These are phyloP conservation scores for Reticulitermes lucifugus DNA, from an alignment of 2,888 invertebrate genomes.

Conservation along the genomic window DNA sequence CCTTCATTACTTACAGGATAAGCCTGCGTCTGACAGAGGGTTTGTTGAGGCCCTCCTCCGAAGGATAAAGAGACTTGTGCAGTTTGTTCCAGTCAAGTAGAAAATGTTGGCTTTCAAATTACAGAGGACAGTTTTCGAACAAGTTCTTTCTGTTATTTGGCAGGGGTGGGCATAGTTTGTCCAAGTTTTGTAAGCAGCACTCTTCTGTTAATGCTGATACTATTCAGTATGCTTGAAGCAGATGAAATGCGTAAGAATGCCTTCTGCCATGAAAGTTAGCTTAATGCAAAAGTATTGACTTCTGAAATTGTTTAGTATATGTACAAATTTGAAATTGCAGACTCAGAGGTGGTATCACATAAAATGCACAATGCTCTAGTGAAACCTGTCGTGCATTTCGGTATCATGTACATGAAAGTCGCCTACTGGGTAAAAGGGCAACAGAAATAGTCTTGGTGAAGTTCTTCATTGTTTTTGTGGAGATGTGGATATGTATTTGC, in stretches of 20 bases:
- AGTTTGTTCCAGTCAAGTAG: conserved; percentile 75
- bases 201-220: too few species aligned
- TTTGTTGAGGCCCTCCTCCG: conserved; percentile 81
- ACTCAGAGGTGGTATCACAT: too few species aligned
- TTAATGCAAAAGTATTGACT: neutral
- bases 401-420: too few species aligned
- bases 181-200: neutral
- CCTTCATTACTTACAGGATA: conserved; percentile 64
- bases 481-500: too few species aligned
- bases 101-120: neutral
- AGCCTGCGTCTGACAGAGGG: conserved; percentile 73
- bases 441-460: too few species aligned
- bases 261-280: neutral
- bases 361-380: too few species aligned
- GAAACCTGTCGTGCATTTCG: too few species aligned
- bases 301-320: neutral
- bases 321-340: neutral
- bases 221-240: neutral
- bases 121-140: neutral
- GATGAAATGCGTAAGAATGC: neutral
- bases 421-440: too few species aligned
- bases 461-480: too few species aligned
- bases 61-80: conserved; percentile 82
- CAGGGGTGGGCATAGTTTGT: neutral
- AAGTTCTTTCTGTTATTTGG: neutral